A percentile compares a stretch with the other conserved stretches of the same genome.
Conservation (phyloP, 1,140 invertebrate species). For the Tyrophagus putrescentiae region DNA sequence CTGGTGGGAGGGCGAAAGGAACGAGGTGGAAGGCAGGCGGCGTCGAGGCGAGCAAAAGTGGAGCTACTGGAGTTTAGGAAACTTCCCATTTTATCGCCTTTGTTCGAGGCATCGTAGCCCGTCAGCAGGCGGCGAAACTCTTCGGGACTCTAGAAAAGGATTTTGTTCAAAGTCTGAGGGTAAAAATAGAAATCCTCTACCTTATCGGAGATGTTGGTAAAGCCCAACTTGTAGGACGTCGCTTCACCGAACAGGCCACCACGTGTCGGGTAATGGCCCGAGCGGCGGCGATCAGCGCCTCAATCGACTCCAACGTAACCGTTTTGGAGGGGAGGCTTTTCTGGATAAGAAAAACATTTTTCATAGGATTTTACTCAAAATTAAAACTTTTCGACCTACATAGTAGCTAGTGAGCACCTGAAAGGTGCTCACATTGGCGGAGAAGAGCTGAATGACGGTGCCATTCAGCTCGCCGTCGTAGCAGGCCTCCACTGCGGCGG, state of each 20-base stretch:
- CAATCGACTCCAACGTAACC: neutral
- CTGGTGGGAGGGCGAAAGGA: no score
- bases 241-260: neutral
- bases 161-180: no score
- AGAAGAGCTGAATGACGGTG: neutral
- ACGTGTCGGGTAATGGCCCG: neutral
- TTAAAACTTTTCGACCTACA: neutral
- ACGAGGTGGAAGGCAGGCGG: no score
- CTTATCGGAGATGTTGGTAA: neutral
- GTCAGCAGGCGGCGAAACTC: neutral
- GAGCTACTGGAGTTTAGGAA: no score
- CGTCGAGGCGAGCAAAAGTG: no score
- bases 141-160: neutral
- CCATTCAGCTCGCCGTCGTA: neutral
- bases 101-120: neutral
- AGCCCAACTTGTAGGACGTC: neutral
- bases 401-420: neutral
- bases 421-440: neutral
- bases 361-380: neutral
- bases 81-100: neutral
- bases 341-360: conserved; percentile 2
- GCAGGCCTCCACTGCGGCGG: neutral
- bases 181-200: neutral
- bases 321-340: neutral
- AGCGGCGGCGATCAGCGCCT: neutral